phyloP scores from a whole-genome alignment of 2,797 vertebrate species.

The Syndactyla subalaris region DNA sequence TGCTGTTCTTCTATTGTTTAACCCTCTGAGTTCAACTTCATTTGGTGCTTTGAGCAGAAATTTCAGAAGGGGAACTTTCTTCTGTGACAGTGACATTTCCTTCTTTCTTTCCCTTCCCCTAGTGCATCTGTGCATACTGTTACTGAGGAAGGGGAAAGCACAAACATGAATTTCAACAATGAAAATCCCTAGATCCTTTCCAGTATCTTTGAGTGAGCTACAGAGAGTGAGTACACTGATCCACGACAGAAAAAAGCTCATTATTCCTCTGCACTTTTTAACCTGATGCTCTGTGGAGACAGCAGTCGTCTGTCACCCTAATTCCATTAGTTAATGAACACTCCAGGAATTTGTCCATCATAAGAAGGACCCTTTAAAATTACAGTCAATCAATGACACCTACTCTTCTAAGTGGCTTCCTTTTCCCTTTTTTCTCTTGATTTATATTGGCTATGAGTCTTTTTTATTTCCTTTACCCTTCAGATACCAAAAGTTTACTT shows the following conservation, averaged over 20 bases:
- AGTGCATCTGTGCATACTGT: background rate
- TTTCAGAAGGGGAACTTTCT: background rate
- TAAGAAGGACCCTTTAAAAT: constrained; percentile 61
- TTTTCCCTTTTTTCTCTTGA: constrained; percentile 31
- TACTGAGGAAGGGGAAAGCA: background rate
- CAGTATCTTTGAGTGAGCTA: background rate
- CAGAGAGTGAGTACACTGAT: background rate
- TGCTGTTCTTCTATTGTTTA: constrained; percentile 55
- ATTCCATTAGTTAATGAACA: constrained; percentile 77
- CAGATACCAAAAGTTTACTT: constrained; percentile 35
- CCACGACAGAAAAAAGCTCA: background rate
- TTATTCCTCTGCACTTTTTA: constrained; percentile 51
- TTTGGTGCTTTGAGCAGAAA: background rate
- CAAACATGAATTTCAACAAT: constrained; percentile 26
- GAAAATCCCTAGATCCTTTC: background rate
- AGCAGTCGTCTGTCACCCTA: constrained; percentile 22
- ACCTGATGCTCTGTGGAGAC: constrained; percentile 35
- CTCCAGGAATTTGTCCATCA: constrained; percentile 60
- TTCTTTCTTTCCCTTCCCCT: background rate
- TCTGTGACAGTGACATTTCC: background rate
- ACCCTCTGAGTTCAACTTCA: constrained; percentile 41
- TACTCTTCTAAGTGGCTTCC: constrained; percentile 37
- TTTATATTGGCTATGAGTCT: constrained; percentile 11
- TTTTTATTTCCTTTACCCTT: constrained; percentile 41
- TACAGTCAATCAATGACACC: constrained; percentile 64